Conservation (phyloP, 2,888 invertebrate species). For the Drosophila picticornis region DNA sequence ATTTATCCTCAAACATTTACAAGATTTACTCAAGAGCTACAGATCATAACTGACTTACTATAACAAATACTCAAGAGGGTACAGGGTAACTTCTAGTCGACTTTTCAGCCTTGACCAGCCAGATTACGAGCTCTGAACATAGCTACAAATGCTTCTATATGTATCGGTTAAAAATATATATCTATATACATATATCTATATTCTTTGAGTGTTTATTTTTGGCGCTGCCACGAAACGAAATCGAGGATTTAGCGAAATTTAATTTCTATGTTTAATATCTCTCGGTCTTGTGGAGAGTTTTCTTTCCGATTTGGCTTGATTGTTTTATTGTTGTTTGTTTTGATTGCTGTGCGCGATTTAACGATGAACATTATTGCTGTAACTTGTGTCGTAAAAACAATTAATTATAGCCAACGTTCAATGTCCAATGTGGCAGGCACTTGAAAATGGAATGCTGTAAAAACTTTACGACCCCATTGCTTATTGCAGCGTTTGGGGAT, state of each 20-base stretch:
- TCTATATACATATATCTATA: slow-evolving; percentile 28
- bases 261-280: slow-evolving; percentile 51
- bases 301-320: slow-evolving; percentile 30
- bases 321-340: slow-evolving; percentile 50
- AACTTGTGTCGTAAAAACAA: slow-evolving; percentile 60
- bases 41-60: neutral
- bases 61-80: rapidly evolving
- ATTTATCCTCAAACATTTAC: neutral
- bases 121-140: slow-evolving; percentile 6
- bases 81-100: slow-evolving; percentile 7
- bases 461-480: slow-evolving; percentile 49
- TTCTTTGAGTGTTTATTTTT: slow-evolving; percentile 44
- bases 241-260: slow-evolving; percentile 39
- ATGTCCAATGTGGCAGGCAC: slow-evolving; percentile 44
- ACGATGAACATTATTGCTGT: slow-evolving; percentile 56
- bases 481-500: slow-evolving; percentile 15
- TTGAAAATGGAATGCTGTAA: slow-evolving; percentile 59
- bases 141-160: slow-evolving; percentile 8
- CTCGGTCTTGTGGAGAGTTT: slow-evolving; percentile 18
- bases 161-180: slow-evolving; percentile 24
- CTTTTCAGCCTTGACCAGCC: neutral
- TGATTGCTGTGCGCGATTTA: slow-evolving; percentile 31
- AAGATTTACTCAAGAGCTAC: rapidly evolving
- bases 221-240: slow-evolving; percentile 34
- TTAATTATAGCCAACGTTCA: slow-evolving; percentile 57